These are phyloP conservation scores for Copsychus sechellarum DNA, from an alignment of 2,113 vertebrate genomes.

Conservation along the genomic window DNA sequence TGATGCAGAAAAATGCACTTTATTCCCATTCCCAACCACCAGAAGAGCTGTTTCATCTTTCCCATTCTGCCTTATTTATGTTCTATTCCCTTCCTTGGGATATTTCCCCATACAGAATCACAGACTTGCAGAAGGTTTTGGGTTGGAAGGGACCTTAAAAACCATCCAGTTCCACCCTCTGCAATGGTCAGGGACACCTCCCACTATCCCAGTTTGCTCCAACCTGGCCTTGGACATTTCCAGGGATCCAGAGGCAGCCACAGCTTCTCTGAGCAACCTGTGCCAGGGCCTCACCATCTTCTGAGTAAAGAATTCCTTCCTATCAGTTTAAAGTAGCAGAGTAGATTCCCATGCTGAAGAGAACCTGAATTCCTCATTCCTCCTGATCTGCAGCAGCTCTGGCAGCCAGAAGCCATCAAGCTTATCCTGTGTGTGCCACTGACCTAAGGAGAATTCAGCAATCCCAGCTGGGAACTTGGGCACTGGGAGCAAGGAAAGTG, in stretches of 20 bases:
- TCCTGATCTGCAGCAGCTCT: not conserved
- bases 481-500: not conserved
- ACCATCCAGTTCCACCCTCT: accelerated
- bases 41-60: not conserved
- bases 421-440: not conserved
- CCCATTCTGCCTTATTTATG: not conserved
- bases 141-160: not conserved
- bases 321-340: not conserved
- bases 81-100: not conserved
- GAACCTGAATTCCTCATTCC: not conserved
- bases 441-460: not conserved
- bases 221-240: not conserved
- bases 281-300: not conserved
- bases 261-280: not conserved
- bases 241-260: not conserved
- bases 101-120: not conserved
- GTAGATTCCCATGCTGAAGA: not conserved
- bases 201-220: not conserved
- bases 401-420: accelerated
- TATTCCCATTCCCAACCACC: not conserved
- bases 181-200: not conserved
- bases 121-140: not conserved
- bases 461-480: not conserved
- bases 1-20: not conserved
- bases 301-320: not conserved